A percentile compares a stretch with the other conserved stretches of the same genome.
These are phyloP conservation scores for Cuculus canorus DNA, from an alignment of 2,797 vertebrate species.

Conservation along the genomic window DNA sequence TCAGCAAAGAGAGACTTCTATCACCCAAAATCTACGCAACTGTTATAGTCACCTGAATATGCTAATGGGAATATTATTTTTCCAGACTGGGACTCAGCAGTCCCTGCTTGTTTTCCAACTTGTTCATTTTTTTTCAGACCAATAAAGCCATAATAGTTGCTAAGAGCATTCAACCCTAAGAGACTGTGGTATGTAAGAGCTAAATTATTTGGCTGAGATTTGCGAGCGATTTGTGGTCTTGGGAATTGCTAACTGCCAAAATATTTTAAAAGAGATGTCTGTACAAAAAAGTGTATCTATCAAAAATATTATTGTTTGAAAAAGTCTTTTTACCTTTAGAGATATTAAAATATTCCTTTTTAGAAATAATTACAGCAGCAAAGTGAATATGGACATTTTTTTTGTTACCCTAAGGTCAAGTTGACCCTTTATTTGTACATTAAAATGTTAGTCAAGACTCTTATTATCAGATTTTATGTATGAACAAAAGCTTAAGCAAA, in stretches of 20 bases:
- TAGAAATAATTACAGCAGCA: not conserved
- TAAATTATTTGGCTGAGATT: conserved; percentile 25
- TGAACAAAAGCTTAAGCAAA: not conserved
- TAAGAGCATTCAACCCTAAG: conserved; percentile 11
- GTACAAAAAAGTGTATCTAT: not conserved
- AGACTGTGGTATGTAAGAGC: not conserved
- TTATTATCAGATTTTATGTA: conserved; percentile 1
- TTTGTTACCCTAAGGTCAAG: not conserved
- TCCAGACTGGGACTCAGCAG: not conserved
- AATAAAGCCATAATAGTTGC: conserved; percentile 15
- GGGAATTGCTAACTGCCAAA: conserved; percentile 17
- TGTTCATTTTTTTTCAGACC: not conserved
- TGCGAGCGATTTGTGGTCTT: conserved; percentile 13
- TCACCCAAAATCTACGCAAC: not conserved
- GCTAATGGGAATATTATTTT: not conserved
- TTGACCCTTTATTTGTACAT: not conserved
- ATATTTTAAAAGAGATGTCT: not conserved
- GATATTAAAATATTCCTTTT: not conserved
- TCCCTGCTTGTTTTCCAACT: not conserved
- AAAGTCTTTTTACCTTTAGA: not conserved
- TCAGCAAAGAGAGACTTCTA: not conserved
- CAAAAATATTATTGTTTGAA: not conserved
- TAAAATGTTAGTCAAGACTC: not conserved
- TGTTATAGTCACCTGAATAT: not conserved
- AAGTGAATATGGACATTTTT: not conserved